These are phyloP conservation scores for Sicus ferrugineus DNA, from an alignment of 2,888 invertebrate genomes.

Conservation along the genomic window DNA sequence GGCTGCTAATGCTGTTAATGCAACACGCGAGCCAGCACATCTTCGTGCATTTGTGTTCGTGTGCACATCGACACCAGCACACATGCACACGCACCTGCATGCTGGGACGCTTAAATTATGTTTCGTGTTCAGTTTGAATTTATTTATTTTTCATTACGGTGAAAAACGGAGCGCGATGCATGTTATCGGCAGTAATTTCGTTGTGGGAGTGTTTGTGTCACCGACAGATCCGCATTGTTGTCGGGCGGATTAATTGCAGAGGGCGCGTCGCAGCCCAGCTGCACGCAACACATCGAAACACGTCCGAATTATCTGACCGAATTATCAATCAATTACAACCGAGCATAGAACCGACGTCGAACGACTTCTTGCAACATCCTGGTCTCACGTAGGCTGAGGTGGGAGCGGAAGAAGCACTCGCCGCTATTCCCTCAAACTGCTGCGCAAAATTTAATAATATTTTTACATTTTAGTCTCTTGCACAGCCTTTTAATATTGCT, in stretches of 20 bases:
- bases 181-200: neutral
- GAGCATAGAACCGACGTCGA: no score
- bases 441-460: no score
- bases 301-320: neutral
- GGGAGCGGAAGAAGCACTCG: neutral
- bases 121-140: constrained; percentile 32
- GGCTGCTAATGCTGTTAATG: constrained; percentile 37
- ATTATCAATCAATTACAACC: no score
- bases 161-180: neutral
- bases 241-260: neutral
- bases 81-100: constrained; percentile 22
- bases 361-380: no score
- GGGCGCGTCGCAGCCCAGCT: neutral
- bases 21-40: constrained; percentile 11
- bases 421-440: neutral
- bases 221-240: neutral
- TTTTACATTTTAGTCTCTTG: no score
- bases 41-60: neutral
- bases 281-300: neutral
- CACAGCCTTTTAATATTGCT: no score
- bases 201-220: neutral
- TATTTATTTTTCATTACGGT: constrained; percentile 36
- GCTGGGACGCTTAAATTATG: constrained; percentile 32
- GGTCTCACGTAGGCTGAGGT: no score
- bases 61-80: constrained; percentile 10